These are phyloP conservation scores for Eupeodes latifasciatus DNA, from an alignment of 2,888 invertebrate genomes.

Conservation along the genomic window DNA sequence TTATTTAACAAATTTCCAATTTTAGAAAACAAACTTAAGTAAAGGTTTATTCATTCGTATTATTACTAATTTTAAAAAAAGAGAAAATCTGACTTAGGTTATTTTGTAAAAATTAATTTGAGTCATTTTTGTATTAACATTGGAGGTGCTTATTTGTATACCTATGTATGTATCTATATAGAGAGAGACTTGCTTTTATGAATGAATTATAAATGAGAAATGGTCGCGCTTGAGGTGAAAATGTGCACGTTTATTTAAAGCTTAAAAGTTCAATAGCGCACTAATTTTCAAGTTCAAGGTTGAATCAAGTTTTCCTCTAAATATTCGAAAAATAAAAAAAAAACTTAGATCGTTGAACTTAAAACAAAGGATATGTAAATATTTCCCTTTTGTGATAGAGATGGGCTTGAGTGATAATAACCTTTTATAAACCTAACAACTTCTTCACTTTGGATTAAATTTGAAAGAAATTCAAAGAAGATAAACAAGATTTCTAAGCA, in stretches of 20 bases:
- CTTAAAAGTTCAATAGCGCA: conserved; percentile 29
- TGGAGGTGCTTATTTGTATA: not conserved
- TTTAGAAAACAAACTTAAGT: not conserved
- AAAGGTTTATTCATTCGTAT: not conserved
- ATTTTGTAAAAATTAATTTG: conserved; percentile 27
- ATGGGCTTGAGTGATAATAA: conserved; percentile 47
- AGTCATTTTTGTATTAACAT: conserved; percentile 1
- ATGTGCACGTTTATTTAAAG: not conserved
- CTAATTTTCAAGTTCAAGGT: conserved; percentile 45
- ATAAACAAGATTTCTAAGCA: not conserved
- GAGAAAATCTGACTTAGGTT: not conserved
- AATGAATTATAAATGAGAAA: conserved; percentile 40
- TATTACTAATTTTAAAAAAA: not conserved
- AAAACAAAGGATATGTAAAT: conserved; percentile 64
- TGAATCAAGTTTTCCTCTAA: not conserved
- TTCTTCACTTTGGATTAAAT: conserved; percentile 6
- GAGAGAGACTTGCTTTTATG: not conserved
- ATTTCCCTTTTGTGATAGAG: conserved; percentile 12
- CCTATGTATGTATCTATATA: not conserved
- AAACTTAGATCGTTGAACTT: conserved; percentile 52
- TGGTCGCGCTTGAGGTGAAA: conserved; percentile 32
- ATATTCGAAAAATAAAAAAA: not conserved
- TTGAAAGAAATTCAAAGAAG: not conserved
- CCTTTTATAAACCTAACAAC: conserved; percentile 7
- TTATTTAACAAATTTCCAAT: conserved; percentile 24